These are phyloP conservation scores for Horisme vitalbata DNA, from an alignment of 2,888 invertebrate genomes.

Conservation along the genomic window DNA sequence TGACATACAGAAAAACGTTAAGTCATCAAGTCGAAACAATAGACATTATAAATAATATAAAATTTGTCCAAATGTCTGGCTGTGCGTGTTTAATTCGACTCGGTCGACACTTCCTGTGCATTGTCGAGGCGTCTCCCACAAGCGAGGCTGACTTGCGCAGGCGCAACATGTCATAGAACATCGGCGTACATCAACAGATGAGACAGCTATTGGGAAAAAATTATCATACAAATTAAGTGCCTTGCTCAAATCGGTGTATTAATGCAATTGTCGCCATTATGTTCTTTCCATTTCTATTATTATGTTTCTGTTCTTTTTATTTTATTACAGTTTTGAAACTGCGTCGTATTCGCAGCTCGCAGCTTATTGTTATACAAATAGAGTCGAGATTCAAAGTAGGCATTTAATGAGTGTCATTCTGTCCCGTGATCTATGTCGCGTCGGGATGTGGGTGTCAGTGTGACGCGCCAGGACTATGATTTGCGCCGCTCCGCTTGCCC, in stretches of 20 bases:
- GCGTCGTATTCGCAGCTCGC: no score
- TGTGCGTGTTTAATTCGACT: constrained; percentile 65
- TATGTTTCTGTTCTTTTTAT: no score
- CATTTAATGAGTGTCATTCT: neutral
- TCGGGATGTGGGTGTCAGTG: constrained; percentile 72
- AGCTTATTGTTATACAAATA: neutral
- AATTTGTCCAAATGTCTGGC: constrained; percentile 64
- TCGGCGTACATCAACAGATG: constrained; percentile 26
- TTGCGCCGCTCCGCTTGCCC: constrained; percentile 75
- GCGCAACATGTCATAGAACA: constrained; percentile 50
- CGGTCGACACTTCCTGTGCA: constrained; percentile 78
- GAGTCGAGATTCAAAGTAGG: constrained; percentile 1
- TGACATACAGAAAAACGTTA: constrained; percentile 25
- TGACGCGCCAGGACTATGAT: constrained; percentile 77
- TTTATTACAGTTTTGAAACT: no score
- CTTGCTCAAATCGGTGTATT: no score
- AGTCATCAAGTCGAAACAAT: constrained; percentile 35
- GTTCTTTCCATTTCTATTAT: no score
- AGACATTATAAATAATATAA: constrained; percentile 61
- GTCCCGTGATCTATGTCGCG: constrained; percentile 16
- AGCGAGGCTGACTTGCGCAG: constrained; percentile 54
- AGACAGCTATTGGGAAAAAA: no score
- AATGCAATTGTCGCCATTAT: no score
- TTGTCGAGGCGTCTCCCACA: constrained; percentile 68
- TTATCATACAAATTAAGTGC: no score